Base-by-base conservation (phyloP, 2,797 vertebrate genomes). In the Manis javanica region DNA sequence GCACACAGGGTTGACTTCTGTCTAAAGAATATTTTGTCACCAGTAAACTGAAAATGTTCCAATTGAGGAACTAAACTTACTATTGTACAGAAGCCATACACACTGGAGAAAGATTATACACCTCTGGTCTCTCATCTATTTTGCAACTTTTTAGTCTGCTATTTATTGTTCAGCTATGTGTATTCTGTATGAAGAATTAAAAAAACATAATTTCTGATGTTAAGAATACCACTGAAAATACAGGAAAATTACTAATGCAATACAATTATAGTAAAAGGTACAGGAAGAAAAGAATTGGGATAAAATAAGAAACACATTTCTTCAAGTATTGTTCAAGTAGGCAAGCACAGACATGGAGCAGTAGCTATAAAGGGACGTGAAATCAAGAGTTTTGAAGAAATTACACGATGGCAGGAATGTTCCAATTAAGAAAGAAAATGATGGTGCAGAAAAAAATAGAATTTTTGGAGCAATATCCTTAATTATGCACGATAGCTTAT, bases 161-260 rank as follows among this genome's bases (percentile, higher is more conserved):
- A 39, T 39, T 39, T 39, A 68, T 29, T 5, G 1, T 42, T 64
- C 18, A 88, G 23, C 19, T 91, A 89, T 86, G 11, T 66, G 16
- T 85, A 46, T 39, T 31, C 26, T 82, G 19, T 49, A 68, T 55
- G 74, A 92, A 77, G 15, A 74, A 74, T 42, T 74, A 46, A 31
- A 69, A 71, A 10, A 88, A 82, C 21, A 64, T 55, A 75, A 78
- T 87, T 86, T 69, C 57, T 83, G 5, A n/a, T 29, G 53, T 71
- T 77, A 92, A 87, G 10, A 87, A 94, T 92, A 95, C 8, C 24
- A 46, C 13, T 21, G 31, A 90, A 78, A 84, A 71, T 16, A 95
- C 95, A 59, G 24, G 15, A 95, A 53, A 92, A 79, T 23, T 75
- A 14, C 23, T 66, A 57, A 7, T 26, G 5, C 19, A 93, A 61